Conservation (phyloP, 2,113 vertebrate species). For the Phylloscopus trochiloides region DNA sequence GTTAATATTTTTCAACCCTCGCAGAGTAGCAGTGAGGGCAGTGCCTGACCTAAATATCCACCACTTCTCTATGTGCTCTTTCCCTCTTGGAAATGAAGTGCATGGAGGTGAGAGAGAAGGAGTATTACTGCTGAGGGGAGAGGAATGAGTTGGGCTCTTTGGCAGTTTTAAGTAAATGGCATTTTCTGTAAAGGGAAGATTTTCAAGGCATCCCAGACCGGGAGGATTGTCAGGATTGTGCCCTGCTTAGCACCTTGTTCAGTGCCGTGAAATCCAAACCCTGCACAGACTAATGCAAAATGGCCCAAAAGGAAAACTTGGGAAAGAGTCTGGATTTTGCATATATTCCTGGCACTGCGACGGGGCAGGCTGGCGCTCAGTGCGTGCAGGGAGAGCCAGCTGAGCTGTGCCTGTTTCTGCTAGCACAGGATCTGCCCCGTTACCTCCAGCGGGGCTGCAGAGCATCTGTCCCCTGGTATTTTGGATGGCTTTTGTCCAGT, state of each 20-base stretch:
- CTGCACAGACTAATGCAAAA: neutral
- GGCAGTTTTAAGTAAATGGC: neutral
- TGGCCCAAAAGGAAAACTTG: constrained; percentile 32
- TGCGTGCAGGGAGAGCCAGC: neutral
- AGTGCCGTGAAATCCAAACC: neutral
- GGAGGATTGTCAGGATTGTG: neutral
- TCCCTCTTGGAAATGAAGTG: neutral
- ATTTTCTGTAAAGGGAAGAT: neutral
- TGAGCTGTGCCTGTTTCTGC: constrained; percentile 11
- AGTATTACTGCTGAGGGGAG: neutral
- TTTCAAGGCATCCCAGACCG: neutral
- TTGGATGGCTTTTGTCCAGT: neutral
- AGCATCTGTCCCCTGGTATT: constrained; percentile 26
- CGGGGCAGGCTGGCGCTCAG: neutral
- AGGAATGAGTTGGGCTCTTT: neutral
- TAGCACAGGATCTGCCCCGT: constrained; percentile 4
- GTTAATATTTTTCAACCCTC: neutral
- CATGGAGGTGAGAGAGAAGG: neutral
- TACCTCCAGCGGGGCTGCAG: constrained; percentile 8
- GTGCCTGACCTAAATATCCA: neutral
- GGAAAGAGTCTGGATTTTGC: neutral
- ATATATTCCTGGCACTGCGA: neutral
- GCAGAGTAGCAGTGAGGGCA: neutral
- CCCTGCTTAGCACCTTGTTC: neutral
- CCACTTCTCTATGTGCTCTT: neutral